Evolutionary conservation across 2,888 invertebrate genomes (phyloP), one percentile per base, ranked within the genome.

Genomic region (Nyleta sp.): DNA sequence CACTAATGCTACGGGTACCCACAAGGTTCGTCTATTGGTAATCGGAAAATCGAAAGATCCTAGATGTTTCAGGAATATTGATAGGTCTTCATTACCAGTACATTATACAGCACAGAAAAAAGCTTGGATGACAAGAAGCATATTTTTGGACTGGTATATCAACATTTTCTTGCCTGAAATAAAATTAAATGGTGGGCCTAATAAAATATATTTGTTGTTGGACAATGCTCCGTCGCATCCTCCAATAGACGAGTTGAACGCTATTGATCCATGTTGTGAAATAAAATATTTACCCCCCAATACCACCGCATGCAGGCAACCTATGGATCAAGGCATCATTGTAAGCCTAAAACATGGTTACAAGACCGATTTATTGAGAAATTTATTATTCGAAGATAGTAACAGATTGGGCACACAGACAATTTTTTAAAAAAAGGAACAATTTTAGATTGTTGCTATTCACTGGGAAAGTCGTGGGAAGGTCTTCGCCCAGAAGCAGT

Each of bases 251-350:
- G 20, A 46, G 1, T n/a, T 20, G 22, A 46, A 22, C n/a, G 20
- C 22, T 1, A 22, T 46, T 22, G 46, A 46, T 18, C 46, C n/a
- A 7, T 20, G 46, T 20, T 46, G 46, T 22, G 20, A 5, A 10
- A 20, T 46, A 10, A 22, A 8, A 4, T 46, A 46, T 20, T 20
- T 46, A 4, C 46, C 46, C 5, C 46, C 20, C 1, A 46, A 46
- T 11, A 10, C 46, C 2, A 46, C 46, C 7, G 46, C 46, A 3
- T 2, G 8, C 3, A 46, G 18, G 2, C 46, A 46, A 22, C 22
- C 20, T 2, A 46, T 46, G 46, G 46, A 46, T 46, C 46, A 46
- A 22, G 22, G 46, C n/a, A 20, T 22, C 5, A 46, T 46, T 22
- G 20, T n/a, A n/a, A n/a, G n/a, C n/a, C n/a, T n/a, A n/a, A n/a